phyloP scores from a whole-genome alignment of 1,140 invertebrate species.

The Nixonia krombeini region DNA sequence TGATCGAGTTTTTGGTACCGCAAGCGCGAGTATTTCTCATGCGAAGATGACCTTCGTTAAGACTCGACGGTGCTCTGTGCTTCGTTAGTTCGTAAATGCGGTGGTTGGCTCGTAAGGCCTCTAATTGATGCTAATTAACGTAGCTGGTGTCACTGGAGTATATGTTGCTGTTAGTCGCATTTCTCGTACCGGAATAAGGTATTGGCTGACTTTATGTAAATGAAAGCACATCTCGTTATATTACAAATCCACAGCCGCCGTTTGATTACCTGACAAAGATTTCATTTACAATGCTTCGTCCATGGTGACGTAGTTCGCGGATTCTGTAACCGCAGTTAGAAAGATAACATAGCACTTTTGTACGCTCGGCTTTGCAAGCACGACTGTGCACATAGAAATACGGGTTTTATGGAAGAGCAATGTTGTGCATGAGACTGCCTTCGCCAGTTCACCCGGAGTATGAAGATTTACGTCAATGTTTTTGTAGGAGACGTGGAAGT shows the following conservation, averaged over 20 bases:
- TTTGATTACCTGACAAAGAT: not conserved
- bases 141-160: constrained; percentile 8
- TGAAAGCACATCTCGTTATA: not conserved
- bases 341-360: not conserved
- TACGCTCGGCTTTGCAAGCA: not conserved
- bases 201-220: not conserved
- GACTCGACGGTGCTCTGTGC: constrained; percentile 1
- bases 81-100: not conserved
- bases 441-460: no score
- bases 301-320: constrained; percentile 11
- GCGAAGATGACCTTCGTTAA: constrained; percentile 11
- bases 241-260: not conserved
- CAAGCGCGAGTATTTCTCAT: not conserved
- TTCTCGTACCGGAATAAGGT: not conserved
- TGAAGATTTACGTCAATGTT: no score
- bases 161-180: not conserved
- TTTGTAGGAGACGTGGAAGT: no score
- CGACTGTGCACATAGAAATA: not conserved
- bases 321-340: no score
- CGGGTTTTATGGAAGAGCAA: no score
- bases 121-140: constrained; percentile 29
- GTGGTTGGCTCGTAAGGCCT: constrained; percentile 7
- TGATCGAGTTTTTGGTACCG: no score
- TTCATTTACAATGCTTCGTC: not conserved
- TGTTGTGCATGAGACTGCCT: no score